Base-by-base conservation (phyloP, 2,797 vertebrate genomes). In the Lacerta agilis region DNA sequence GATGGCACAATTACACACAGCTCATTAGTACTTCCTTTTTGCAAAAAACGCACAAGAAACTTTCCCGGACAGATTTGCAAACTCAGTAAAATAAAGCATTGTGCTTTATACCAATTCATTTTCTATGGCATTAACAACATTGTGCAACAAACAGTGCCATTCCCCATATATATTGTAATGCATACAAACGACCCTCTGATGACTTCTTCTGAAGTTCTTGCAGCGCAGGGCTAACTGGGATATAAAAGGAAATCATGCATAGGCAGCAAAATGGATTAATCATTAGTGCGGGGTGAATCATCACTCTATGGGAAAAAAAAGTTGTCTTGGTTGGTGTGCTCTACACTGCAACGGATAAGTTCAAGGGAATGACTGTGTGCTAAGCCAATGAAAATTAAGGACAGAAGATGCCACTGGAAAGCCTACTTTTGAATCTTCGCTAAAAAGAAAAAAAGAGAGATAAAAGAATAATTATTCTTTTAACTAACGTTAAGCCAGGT, bases 131-230 rank as follows among this genome's bases (percentile, higher is more conserved):
- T 93, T 95, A 94, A 92, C 64, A 93, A 77, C 91, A 91, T 89
- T 94, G 79, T 85, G 64, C 92, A 94, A 94, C 89, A 95, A 94
- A 94, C 13, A 90, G 23, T 91, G 89, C 91, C 92, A 88, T 94
- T 96, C 81, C 93, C 45, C 90, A 92, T 93, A 93, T 95, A 94
- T 92, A 89, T 87, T 92, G 4, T 80, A 93, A 92, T 91, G 85
- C 73, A 88, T 94, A 92, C 92, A 95, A 95, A 95, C 82, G 83
- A 87, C 88, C 61, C 91, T 95, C 95, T 94, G 94, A 94, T 88
- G 85, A 75, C 23, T 95, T 94, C 25, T 38, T 95, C 85, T 93
- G 92, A 93, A 94, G 72, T 88, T 93, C 80, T 86, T 92, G 85
- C 78, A 93, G 86, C 83, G 86, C 71, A 90, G 80, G 49, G 88